Evolutionary conservation across 1,140 invertebrate genomes (phyloP), one percentile per base, ranked within the genome.

Genomic region (Drosophila melanogaster): DNA sequence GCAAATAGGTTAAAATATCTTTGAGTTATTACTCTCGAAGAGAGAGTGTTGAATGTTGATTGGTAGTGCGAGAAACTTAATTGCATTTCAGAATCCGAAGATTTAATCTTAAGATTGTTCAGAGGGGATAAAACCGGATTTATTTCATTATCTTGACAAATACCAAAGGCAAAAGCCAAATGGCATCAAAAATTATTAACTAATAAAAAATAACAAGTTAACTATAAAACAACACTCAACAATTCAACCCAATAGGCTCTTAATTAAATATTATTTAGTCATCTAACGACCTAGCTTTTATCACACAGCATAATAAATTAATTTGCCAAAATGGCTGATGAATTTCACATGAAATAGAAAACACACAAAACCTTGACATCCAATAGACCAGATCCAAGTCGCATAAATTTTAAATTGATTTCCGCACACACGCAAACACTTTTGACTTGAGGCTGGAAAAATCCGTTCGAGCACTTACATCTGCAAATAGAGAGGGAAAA

Each of bases 401-500:
- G 38, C 43, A 66, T 66, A 50, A 50, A 65, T 50, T 50, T 40
- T 19, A 66, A 67, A 67, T 66, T 67, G 64, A 67, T 53, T 67
- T 66, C 22, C 35, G 19, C 11, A 17, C 30, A 51, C n/a, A 49
- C 24, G 24, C 37, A 41, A 41, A 44, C 40, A 33, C 15, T 57
- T 58, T 24, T 24, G 43, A 19, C 49, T 53, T 59, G 15, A 38
- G 61, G 40, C 22, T 33, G 62, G 11, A 38, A 69, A 69, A 56
- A 47, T 69, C 35, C 26, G 47, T 60, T 41, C 44, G 43, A 72
- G 59, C 77, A 85, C 83, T 87, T 87, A 87, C 83, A 89, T 83
- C 83, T 87, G 83, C 79, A 87, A 87, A 89, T 83, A 87, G 56
- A 86, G 44, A 71, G 64, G 74, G 41, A 67, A 47, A 77, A 67